phyloP scores from a whole-genome alignment of 2,797 vertebrate species.

The Cryptoprocta ferox region DNA sequence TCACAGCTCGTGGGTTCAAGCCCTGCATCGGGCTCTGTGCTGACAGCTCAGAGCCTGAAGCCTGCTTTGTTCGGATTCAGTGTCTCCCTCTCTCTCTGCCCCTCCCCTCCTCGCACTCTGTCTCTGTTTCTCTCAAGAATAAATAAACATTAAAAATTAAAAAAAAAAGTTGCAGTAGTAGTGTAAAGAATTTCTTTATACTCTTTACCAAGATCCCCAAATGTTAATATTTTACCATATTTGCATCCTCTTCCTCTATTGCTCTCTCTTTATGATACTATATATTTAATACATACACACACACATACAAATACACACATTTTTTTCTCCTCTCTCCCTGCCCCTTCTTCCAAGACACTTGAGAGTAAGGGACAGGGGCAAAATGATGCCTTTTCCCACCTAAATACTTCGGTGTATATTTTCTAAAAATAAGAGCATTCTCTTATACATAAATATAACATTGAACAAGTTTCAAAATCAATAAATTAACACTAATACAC shows the following conservation, averaged over 20 bases:
- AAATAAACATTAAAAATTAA: too few species aligned
- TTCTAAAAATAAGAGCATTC: slow-evolving; percentile 1
- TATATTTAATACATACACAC: not conserved
- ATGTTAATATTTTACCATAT: not conserved
- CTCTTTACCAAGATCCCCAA: not conserved
- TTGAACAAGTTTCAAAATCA: not conserved
- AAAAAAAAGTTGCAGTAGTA: too few species aligned
- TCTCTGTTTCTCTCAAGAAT: too few species aligned
- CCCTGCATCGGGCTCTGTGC: too few species aligned
- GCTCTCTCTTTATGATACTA: not conserved
- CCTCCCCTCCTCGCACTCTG: too few species aligned
- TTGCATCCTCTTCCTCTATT: not conserved
- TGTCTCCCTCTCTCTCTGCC: too few species aligned
- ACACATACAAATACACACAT: not conserved
- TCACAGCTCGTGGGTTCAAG: too few species aligned
- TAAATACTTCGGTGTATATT: not conserved
- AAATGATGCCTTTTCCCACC: not conserved
- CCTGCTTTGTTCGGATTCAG: too few species aligned
- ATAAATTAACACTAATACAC: not conserved
- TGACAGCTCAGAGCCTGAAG: too few species aligned
- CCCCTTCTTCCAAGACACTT: not conserved
- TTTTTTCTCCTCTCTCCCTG: not conserved
- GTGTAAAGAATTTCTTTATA: not conserved
- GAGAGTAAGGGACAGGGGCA: not conserved
- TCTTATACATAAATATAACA: not conserved